Base-by-base conservation (phyloP, 1,140 invertebrate species). In the Trachymyrmex cornetzi region DNA sequence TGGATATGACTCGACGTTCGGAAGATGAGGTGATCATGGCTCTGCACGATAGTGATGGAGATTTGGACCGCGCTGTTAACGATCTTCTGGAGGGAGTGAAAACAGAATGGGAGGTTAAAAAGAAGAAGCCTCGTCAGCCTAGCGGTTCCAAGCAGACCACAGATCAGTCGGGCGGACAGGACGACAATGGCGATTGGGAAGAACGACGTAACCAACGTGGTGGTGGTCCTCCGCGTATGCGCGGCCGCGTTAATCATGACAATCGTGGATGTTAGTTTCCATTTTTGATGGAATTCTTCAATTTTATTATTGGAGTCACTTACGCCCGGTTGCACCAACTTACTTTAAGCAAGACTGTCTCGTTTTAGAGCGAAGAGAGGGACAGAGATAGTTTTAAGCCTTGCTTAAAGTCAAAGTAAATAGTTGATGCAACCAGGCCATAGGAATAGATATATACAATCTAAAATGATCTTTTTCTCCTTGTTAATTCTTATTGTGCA, bases 11-110 rank as follows among this genome's bases (percentile, higher is more conserved):
- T 55, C 96, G 97, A 91, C 96, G 97, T 92, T 97, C 97, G 24
- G 98, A 98, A 93, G 98, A 98, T 92, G 97, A 98, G 94, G 97
- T 98, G 48, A 97, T 97, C 91, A 97, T 97, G 94, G 98, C 97
- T 81, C 96, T 98, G 19, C 97, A 98, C 93, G 97, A 98, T 94
- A 97, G 97, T 90, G 97, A 98, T 93, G 97, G 97, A 92, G 97
- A 98, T 94, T 94, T 97, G 85, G 96, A 97, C 90, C 95, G 96
- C 89, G 98, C 98, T 71, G 96, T 97, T 63, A 97, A 97, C 87
- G 97, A 97, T 95, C 96, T 98, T 38, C 95, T 98, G n/a, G 98
- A 98, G 91, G 96, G 69, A 6, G 96, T 95, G 0, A 93, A 92
- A 81, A 88, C 94, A n/a, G 94, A 95, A 77, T 95, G 95, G 95